These are phyloP conservation scores for Aphrophora alni DNA, from an alignment of 2,888 invertebrate species.

Conservation along the genomic window DNA sequence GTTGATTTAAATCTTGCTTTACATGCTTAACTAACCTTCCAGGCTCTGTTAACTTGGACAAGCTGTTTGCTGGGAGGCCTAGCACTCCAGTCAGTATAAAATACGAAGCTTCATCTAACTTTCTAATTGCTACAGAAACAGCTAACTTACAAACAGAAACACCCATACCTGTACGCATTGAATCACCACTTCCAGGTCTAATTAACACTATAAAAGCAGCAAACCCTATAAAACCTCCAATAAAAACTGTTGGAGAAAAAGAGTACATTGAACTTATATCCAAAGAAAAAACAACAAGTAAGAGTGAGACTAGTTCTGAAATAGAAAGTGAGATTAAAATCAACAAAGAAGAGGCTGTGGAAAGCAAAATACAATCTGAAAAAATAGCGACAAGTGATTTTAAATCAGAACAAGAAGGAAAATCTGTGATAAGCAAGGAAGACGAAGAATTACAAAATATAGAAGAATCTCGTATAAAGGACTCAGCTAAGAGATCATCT, in stretches of 20 bases:
- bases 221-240: constrained; percentile 24
- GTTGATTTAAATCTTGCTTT: too few relatives aligned
- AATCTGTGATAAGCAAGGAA: neutral
- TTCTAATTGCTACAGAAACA: constrained; percentile 37
- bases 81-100: constrained; percentile 49
- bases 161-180: constrained; percentile 21
- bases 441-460: neutral
- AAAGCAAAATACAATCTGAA: constrained; percentile 28
- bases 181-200: constrained; percentile 27
- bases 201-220: constrained; percentile 25
- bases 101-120: constrained; percentile 47
- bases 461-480: neutral
- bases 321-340: neutral
- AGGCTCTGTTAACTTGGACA: constrained; percentile 51
- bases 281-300: neutral
- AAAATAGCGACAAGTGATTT: neutral
- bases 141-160: constrained; percentile 33
- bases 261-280: neutral
- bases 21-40: neutral
- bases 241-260: constrained; percentile 14
- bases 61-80: constrained; percentile 50
- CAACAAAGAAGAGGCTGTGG: constrained; percentile 24
- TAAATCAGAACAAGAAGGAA: neutral
- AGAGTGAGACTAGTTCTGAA: neutral
- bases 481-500: neutral